Evolutionary conservation across 2,113 vertebrate species (phyloP).

Genomic region (Microtus ochrogaster): DNA sequence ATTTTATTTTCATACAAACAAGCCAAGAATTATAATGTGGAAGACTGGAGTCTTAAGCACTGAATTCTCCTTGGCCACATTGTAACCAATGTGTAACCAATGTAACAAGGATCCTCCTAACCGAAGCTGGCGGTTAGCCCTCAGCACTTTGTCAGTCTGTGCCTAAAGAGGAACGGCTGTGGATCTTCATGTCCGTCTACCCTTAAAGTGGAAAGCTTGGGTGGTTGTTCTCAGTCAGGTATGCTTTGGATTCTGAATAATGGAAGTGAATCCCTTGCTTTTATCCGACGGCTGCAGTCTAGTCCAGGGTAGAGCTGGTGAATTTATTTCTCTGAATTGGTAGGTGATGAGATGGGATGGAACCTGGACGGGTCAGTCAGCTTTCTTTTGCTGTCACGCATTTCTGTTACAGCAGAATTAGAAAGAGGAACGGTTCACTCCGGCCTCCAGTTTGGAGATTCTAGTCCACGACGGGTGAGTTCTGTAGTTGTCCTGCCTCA

Average conservation of each 20-base stretch:
- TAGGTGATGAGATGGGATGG: not conserved
- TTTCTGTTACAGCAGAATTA: not conserved
- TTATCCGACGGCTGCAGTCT: not conserved
- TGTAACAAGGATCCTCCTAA: not conserved
- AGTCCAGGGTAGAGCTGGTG: not conserved
- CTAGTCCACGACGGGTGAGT: no score
- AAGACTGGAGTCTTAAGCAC: fast-evolving
- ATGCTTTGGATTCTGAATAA: not conserved
- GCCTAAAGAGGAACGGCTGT: not conserved
- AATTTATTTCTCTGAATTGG: not conserved
- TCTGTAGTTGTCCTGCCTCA: not conserved
- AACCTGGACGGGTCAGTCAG: not conserved
- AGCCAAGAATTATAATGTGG: not conserved
- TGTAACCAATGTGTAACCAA: no score
- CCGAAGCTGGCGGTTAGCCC: not conserved
- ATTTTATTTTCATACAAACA: not conserved
- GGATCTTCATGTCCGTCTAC: not conserved
- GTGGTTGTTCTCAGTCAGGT: not conserved
- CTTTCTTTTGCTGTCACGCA: not conserved
- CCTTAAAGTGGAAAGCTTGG: not conserved
- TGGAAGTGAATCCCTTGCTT: not conserved
- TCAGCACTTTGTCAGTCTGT: fast-evolving
- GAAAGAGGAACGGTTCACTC: not conserved
- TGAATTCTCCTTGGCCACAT: not conserved
- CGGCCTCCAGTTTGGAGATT: not conserved